Evolutionary conservation across 2,888 invertebrate species (phyloP), one percentile per base, ranked within the genome.

Genomic region (Zonitis immaculata): DNA sequence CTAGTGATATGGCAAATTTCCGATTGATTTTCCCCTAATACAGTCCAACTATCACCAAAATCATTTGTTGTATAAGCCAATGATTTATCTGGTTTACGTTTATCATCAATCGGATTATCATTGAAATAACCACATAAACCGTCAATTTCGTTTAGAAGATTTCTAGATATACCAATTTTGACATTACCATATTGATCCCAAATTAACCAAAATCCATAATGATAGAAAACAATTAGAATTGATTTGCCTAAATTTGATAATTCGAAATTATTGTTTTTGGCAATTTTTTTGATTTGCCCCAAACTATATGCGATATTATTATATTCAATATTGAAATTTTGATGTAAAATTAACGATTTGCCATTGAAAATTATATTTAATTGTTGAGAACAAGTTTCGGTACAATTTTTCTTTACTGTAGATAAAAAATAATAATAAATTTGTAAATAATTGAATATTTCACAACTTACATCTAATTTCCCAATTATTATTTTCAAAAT

Each of bases 111-210:
- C 0, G 77, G 65, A 25, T 80, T 74, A 1, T 84, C 85, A 73
- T 89, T 88, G 71, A 83, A 89, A 53, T 82, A 85, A 1, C 92
- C 92, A 69, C 92, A 93, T 8, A 92, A 76, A 0, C 92, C 92
- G 65, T 89, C 88, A 0, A 91, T 85, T 39, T 80, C 78, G 7
- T 82, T 80, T 54, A 77, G 72, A 60, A 85, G 77, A 62, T 81
- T 82, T 47, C 82, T 81, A 0, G 82, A 79, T 44, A 90, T 86
- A 57, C 87, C 88, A 61, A 92, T 80, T 73, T 86, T 88, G 0
- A 71, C 68, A 49, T 73, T 69, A 2, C 85, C 85, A 49, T 84
- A 81, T 3, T 79, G 78, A 66, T 83, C 86, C 76, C 88, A 88
- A 1, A 85, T 79, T 1, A 90, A 81, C 76, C 86, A 88, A 69